A percentile compares a stretch with the other conserved stretches of the same genome.
Conservation (phyloP, 2,888 invertebrate genomes). For the Leptinotarsa haldemani region DNA sequence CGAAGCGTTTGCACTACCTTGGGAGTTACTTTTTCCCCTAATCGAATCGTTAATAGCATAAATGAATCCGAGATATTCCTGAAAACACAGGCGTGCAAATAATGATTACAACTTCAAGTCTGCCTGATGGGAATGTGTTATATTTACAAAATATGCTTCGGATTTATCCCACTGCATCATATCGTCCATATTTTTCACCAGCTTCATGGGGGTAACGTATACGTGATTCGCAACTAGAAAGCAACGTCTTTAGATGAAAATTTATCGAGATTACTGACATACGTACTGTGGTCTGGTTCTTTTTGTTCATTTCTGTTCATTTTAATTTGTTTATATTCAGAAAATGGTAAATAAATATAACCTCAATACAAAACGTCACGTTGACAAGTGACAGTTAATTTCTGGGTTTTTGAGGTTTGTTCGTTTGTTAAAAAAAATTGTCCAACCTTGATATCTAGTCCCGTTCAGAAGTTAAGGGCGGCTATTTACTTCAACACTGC, state of each 20-base stretch:
- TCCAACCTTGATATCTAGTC: no score
- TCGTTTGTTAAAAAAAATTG: no score
- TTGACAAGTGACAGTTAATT: not conserved
- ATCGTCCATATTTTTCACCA: slow-evolving; percentile 75
- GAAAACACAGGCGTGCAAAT: slow-evolving; percentile 18
- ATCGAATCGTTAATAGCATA: slow-evolving; percentile 88
- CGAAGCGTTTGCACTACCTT: slow-evolving; percentile 69
- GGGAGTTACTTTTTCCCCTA: slow-evolving; percentile 78
- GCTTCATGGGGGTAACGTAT: slow-evolving; percentile 74
- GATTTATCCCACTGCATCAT: slow-evolving; percentile 87
- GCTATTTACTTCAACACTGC: no score
- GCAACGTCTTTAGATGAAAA: slow-evolving; percentile 30
- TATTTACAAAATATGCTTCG: slow-evolving; percentile 81
- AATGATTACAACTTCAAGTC: not conserved
- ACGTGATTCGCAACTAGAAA: slow-evolving; percentile 71
- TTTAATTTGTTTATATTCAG: not conserved
- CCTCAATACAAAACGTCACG: not conserved
- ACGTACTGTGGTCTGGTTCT: not conserved
- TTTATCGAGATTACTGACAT: not conserved
- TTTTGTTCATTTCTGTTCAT: not conserved
- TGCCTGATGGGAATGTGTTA: slow-evolving; percentile 25
- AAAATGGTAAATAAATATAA: not conserved
- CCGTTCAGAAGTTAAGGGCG: no score
- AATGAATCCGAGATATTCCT: slow-evolving; percentile 90
- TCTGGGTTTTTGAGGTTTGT: no score